Base-by-base conservation (phyloP, 92 coral and sea anemone species). In the Isaurus tuberculatus region DNA sequence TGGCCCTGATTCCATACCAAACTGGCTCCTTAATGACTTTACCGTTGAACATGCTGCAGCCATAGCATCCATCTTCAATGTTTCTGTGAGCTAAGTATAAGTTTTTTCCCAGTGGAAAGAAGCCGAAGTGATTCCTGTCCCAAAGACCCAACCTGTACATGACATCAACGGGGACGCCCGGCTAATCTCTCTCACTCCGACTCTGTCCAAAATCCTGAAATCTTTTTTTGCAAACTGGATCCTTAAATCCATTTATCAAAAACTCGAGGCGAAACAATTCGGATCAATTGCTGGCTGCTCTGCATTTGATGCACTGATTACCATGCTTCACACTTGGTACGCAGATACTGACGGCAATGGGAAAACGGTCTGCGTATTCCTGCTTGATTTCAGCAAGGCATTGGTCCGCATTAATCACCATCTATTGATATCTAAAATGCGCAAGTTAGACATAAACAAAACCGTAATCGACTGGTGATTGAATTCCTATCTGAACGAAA, bases 41-140 rank as follows among this genome's bases (percentile, higher is more conserved):
- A 8, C 79, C 10, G 16, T 31, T 19, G 70, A 72, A 6, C 36
- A 33, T 20, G 42, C 61, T 11, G 70, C 65, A 49, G 43, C 81
- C 78, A 69, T 57, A 31, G 60, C 81, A 84, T 31, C 78, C 51
- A 83, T 70, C 49, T 83, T 70, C 46, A 83, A 71, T 71, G 70
- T 72, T 19, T 70, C 86, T 67, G 66, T 83, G 65, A 30, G 49
- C 40, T 80, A 70, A 33, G 80, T 72, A 31, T 57, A 71, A 53
- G n/a, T 67, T 8, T 66, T 66, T 32, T 20, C 37, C 5, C 77
- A 66, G 75, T 81, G 85, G 85, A 67, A 68, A 31, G 25, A 66
- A 81, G 78, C 85, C n/a, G 28, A 67, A 67, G 78, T 67, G 31
- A 68, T 81, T 19, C 78, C 78, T 0, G 27, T 30, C 17, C 73